Base-by-base conservation (phyloP, 1,140 invertebrate species). In the Macrobrachium rosenbergii region DNA sequence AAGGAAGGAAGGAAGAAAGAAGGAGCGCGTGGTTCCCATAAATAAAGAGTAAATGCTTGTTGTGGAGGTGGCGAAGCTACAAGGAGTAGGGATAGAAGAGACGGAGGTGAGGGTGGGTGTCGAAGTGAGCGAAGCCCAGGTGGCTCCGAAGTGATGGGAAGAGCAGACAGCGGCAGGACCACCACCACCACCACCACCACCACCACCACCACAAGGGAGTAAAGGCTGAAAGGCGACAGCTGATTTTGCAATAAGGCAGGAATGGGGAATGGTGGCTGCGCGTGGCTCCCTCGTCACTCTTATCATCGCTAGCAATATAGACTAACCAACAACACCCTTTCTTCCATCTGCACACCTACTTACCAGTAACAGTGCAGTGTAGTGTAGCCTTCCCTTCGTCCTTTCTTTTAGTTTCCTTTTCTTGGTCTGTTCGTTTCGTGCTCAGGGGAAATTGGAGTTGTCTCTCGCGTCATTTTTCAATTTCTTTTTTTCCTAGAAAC, bases 161-260 rank as follows among this genome's bases (percentile, higher is more conserved):
- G 73, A 37, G 73, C 73, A 45, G 73, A 45, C 28, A 37, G 3
- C 28, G 28, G 28, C 28, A n/a, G 12, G 12, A 28, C 64, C 64
- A n/a, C 64, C 64, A 28, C 64, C 64, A n/a, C 64, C 64, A 28
- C 64, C 64, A n/a, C 64, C 64, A 28, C 64, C 64, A 28, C 19
- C 64, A n/a, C 11, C 64, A 28, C 64, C 64, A 67, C 64, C 64
- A 67, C n/a, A n/a, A 67, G n/a, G 28, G 64, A 28, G 64, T 8
- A 67, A 67, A 28, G 64, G 64, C 28, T 67, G 16, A 28, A n/a
- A 11, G 64, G 64, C n/a, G 16, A 67, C n/a, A 28, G 64, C n/a
- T 21, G 28, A 28, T 37, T 37, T 37, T 37, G 64, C n/a, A 67
- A 28, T n/a, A 67, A 67, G 64, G 64, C n/a, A 67, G 64, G 64